These are phyloP conservation scores for Drosophila flavopinicola DNA, from an alignment of 2,888 invertebrate genomes.

Conservation along the genomic window DNA sequence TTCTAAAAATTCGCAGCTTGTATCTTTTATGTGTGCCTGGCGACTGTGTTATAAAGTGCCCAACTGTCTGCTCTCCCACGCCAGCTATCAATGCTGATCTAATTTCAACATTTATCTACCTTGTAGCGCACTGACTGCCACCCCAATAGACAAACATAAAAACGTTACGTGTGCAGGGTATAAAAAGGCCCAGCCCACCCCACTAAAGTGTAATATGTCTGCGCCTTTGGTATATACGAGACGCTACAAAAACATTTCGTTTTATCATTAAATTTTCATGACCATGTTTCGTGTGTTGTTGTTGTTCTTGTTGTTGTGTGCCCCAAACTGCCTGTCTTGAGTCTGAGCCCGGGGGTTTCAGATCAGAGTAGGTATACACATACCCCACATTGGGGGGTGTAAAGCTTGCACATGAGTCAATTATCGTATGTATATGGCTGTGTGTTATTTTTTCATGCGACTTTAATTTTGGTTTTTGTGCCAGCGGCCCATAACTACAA, in stretches of 20 bases:
- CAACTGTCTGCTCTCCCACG: constrained; percentile 39
- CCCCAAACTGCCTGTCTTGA: constrained; percentile 30
- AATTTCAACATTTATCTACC: constrained; percentile 74
- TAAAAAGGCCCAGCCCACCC: constrained; percentile 34
- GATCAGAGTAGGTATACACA: constrained; percentile 12
- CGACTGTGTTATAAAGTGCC: too few relatives aligned
- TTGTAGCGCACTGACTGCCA: constrained; percentile 53
- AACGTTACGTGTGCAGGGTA: constrained; percentile 64
- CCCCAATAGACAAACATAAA: constrained; percentile 56
- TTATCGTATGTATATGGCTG: constrained; percentile 56
- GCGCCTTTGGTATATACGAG: constrained; percentile 48
- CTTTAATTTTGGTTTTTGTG: constrained; percentile 69
- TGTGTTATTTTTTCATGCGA: constrained; percentile 49
- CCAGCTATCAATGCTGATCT: constrained; percentile 68
- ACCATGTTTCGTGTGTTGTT: constrained; percentile 71
- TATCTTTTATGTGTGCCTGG: not conserved
- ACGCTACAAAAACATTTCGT: constrained; percentile 74
- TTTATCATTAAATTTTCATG: constrained; percentile 84
- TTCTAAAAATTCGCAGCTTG: not conserved
- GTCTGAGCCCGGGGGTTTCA: constrained; percentile 39
- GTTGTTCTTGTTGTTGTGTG: too few relatives aligned
- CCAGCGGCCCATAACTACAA: constrained; percentile 43
- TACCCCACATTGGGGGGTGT: not conserved
- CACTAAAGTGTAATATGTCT: not conserved
- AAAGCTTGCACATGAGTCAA: constrained; percentile 65